Conservation (phyloP, 2,113 vertebrate genomes). For the Cariama cristata region DNA sequence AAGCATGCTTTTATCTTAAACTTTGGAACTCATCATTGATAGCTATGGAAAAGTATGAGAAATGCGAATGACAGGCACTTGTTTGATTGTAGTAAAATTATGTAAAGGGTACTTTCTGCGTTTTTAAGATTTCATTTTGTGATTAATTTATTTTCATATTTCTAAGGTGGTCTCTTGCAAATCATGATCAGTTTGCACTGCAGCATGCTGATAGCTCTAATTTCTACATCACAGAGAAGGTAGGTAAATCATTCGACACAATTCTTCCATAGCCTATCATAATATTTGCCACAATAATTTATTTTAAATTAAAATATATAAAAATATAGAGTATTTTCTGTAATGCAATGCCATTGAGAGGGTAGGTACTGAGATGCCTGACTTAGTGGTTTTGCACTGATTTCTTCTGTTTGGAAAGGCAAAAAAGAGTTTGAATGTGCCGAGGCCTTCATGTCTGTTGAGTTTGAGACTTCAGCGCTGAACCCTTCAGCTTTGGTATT, state of each 20-base stretch:
- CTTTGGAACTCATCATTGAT: neutral
- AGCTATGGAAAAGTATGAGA: neutral
- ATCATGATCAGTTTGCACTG: constrained; percentile 91
- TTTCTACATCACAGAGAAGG: constrained; percentile 99
- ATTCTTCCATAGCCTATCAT: neutral
- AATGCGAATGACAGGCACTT: neutral
- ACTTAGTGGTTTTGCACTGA: neutral
- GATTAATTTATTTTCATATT: constrained; percentile 46
- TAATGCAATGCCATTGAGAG: neutral
- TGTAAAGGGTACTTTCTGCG: neutral
- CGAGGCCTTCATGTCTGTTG: neutral
- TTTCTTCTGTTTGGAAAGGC: neutral
- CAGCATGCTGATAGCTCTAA: constrained; percentile 93
- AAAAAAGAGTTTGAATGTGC: neutral
- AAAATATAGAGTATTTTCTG: neutral
- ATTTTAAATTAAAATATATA: neutral
- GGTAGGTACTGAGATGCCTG: neutral
- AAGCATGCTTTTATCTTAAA: neutral
- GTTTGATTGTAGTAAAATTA: neutral
- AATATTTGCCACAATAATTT: neutral
- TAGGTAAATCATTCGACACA: constrained; percentile 50
- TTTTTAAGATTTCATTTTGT: neutral
- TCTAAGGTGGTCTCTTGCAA: constrained; percentile 91
- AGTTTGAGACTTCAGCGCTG: neutral
- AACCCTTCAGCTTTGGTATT: neutral